Conservation (phyloP, 1,140 invertebrate genomes). For the Drosophila pseudoananassae region DNA sequence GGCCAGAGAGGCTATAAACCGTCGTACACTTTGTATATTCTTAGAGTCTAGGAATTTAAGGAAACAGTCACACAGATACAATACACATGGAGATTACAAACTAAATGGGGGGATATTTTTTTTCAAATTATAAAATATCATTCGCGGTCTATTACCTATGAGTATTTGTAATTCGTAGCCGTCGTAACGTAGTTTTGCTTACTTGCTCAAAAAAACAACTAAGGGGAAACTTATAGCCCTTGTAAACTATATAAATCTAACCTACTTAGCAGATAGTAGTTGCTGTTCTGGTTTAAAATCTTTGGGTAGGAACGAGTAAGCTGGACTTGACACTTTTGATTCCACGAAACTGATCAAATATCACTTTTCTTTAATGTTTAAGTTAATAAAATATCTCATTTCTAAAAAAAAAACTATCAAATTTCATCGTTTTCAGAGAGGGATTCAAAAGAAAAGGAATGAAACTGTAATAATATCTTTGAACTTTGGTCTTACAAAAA, state of each 20-base stretch:
- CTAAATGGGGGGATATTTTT: slow-evolving; percentile 9
- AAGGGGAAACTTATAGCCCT: slow-evolving; percentile 3
- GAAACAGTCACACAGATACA: slow-evolving; percentile 46
- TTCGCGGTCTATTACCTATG: slow-evolving; percentile 54
- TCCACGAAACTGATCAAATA: background rate
- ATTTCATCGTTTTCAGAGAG: background rate
- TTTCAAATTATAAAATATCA: slow-evolving; percentile 22
- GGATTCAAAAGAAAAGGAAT: background rate
- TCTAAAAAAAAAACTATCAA: background rate
- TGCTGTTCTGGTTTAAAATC: background rate
- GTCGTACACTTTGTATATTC: slow-evolving; percentile 21
- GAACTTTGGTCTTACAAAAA: background rate
- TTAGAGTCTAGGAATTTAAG: slow-evolving; percentile 33
- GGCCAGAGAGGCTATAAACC: slow-evolving; percentile 1
- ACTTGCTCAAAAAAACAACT: slow-evolving; percentile 30
- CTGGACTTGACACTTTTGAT: background rate
- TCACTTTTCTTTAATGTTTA: background rate
- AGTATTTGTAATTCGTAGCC: slow-evolving; percentile 60
- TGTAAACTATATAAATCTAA: slow-evolving; percentile 7
- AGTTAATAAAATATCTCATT: background rate
- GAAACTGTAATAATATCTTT: background rate
- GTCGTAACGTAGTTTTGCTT: slow-evolving; percentile 13
- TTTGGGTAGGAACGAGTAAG: background rate
- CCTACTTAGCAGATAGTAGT: background rate
- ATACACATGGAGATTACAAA: slow-evolving; percentile 23